Evolutionary conservation across 53 echinoderm and acorn worm species (phyloP).

Genomic region (Patiria pectinifera): DNA sequence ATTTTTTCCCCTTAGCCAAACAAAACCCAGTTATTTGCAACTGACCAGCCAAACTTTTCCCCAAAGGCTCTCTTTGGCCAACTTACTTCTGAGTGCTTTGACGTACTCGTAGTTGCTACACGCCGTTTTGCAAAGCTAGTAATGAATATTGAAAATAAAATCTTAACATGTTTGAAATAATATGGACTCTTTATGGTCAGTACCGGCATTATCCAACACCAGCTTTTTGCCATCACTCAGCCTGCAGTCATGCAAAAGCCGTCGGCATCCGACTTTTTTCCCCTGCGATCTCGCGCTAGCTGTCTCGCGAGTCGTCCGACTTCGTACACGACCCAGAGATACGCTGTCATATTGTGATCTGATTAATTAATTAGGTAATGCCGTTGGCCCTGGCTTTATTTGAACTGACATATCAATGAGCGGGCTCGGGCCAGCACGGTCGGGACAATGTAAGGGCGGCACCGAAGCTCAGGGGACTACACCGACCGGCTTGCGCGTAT

Average conservation of each 20-base stretch:
- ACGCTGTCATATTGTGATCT: conserved; percentile 66
- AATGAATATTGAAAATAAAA: too few relatives aligned
- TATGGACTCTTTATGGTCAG: too few relatives aligned
- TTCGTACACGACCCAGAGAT: conserved; percentile 32
- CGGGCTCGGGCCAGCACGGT: not conserved
- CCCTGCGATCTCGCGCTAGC: conserved; percentile 7
- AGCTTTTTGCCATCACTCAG: not conserved
- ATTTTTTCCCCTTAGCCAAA: too few relatives aligned
- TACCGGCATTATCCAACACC: not conserved
- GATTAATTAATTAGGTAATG: conserved; percentile 77
- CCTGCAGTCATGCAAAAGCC: conserved; percentile 44
- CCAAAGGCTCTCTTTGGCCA: too few relatives aligned
- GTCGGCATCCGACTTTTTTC: not conserved
- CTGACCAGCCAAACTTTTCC: too few relatives aligned
- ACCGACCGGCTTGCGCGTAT: conserved; percentile 10
- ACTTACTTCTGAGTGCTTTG: too few relatives aligned
- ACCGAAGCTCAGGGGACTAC: conserved; percentile 13
- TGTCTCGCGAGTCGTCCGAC: conserved; percentile 28
- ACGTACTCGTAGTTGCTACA: too few relatives aligned
- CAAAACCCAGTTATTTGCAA: too few relatives aligned
- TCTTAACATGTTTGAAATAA: too few relatives aligned
- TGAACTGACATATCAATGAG: conserved; percentile 63
- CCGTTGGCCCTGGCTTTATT: conserved; percentile 67
- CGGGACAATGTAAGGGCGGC: conserved; percentile 38
- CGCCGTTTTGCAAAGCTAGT: too few relatives aligned